phyloP scores from a whole-genome alignment of 1,140 invertebrate genomes.

The Brachionus sp. region DNA sequence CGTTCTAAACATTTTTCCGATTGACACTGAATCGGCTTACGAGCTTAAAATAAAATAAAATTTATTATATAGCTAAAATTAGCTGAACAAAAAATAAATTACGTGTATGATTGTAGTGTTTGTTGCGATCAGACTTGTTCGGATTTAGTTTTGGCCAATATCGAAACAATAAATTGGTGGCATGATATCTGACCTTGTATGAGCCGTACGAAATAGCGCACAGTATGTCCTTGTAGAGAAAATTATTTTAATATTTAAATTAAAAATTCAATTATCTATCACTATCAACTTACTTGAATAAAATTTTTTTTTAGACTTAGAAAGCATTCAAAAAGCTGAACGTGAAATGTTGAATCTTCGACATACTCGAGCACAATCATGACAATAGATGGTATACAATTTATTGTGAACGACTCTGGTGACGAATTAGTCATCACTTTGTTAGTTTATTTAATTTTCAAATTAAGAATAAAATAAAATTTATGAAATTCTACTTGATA shows the following conservation, averaged over 20 bases:
- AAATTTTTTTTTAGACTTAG: conserved; percentile 40
- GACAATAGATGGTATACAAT: conserved; percentile 86
- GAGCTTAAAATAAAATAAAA: conserved; percentile 54
- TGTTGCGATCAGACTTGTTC: conserved; percentile 71
- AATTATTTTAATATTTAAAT: not conserved
- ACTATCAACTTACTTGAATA: not conserved
- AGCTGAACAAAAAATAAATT: not conserved
- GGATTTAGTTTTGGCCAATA: conserved; percentile 99
- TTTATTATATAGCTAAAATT: no score
- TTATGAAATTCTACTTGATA: conserved; percentile 74
- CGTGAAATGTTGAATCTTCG: conserved; percentile 66
- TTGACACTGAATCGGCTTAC: conserved; percentile 67
- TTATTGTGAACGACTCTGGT: conserved; percentile 68
- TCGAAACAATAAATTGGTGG: conserved; percentile 92
- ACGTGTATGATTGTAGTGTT: not conserved
- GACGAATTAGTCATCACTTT: not conserved
- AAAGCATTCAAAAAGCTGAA: conserved; percentile 27
- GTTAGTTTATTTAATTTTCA: not conserved
- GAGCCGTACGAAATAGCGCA: conserved; percentile 96
- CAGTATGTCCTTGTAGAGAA: conserved; percentile 73
- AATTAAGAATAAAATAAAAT: not conserved
- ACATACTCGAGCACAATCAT: conserved; percentile 97
- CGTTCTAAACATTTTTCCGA: conserved; percentile 79
- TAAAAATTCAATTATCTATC: not conserved
- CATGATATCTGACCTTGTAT: conserved; percentile 78